Evolutionary conservation across 2,888 invertebrate species (phyloP), one percentile per base, ranked within the genome.

Genomic region (Arctia plantaginis): DNA sequence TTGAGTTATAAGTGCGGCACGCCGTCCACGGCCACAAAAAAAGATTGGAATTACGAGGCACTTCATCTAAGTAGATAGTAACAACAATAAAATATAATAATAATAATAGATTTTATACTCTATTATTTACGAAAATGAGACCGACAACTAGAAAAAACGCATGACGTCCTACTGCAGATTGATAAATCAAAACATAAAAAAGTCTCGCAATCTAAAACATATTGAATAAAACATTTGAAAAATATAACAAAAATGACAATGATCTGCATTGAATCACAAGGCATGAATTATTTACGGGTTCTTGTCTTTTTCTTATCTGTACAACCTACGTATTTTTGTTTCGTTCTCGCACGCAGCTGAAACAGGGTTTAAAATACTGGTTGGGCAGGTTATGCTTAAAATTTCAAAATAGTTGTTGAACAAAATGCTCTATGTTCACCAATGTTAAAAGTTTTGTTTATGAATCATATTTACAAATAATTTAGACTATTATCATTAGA

Each of bases 211-310:
- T 77, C 80, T 73, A 80, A 74, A 77, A 81, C 64, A 72, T 77
- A 80, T 84, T 88, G 86, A 88, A 88, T 88, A 87, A 88, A 87
- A 88, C 80, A 88, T 88, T 72, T 71, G 64, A 71, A 76, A 82
- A 74, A 79, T 78, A 77, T 78, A 80, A 82, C 77, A 73, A 64
- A 75, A 85, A 82, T 88, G 86, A 87, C 88, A 86, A 78, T 86
- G 84, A 83, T 89, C 85, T 82, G 86, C 87, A 86, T 83, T 84
- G 85, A 89, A 88, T 90, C 88, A 86, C 87, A 82, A 82, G 77
- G 77, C 80, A 87, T 91, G 88, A 91, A 91, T 91, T 84, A 91
- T 92, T 90, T 85, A 91, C 80, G 1, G 13, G 71, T 75, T 66
- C 73, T 30, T 75, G 3, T 87, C 88, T 79, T 87, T 74, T 72